Evolutionary conservation across 2,797 vertebrate species (phyloP), one percentile per base, ranked within the genome.

Genomic region (Acanthiza pusilla): DNA sequence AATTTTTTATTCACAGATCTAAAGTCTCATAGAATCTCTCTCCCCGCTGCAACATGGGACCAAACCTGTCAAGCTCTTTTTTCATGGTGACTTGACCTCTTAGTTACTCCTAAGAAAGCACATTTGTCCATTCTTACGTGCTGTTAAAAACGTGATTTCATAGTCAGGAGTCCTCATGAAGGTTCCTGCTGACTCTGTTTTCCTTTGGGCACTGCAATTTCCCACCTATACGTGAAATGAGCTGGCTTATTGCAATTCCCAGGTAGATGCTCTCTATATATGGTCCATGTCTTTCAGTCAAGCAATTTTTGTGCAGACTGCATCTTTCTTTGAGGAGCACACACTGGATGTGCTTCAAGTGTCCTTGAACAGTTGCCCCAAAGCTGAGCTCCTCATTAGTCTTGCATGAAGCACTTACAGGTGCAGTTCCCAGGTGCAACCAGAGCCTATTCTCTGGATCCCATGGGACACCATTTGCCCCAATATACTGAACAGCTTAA

Each of bases 211-310:
- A 63, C 40, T 60, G 53, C 27, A 40, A 2, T 71, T 74, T 71
- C 34, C 11, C 21, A 67, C 32, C 26, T 77, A 19, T 10, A 6
- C 36, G 34, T 43, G 63, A 74, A 73, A 67, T 13, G 15, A 73
- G 45, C 29, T 71, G 55, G 27, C 73, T 79, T 80, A 27, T 36
- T 5, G 1, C 57, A 67, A 4, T 63, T 91, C 53, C 27, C 38
- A 79, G 40, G 48, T 5, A 47, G 38, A 47, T 20, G 3, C n/a
- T 62, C 22, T 66, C 20, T 34, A 0, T 30, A 4, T 26, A 38
- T 15, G 32, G 61, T 43, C 38, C 0, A 0, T 3, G 13, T 34
- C 68, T 77, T 89, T 63, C 45, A 71, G 45, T 16, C 1, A 0
- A 10, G 32, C 40, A 45, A 40, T 82, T 92, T 72, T 67, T 91